phyloP scores from a whole-genome alignment of 2,888 invertebrate species.

The Villa cingulata region DNA sequence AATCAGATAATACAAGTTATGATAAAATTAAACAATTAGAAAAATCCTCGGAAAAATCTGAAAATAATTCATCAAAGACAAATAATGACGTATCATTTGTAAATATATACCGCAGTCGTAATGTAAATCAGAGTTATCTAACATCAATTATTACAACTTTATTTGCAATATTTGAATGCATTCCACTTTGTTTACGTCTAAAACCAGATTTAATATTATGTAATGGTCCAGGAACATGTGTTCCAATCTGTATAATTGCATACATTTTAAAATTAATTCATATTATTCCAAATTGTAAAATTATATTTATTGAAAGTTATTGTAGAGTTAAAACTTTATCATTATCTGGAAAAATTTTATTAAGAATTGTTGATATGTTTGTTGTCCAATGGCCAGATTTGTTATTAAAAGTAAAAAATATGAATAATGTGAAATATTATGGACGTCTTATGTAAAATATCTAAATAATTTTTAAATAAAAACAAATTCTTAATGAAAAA shows the following conservation, averaged over 20 bases:
- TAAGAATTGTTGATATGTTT: slow-evolving; percentile 69
- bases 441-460: slow-evolving; percentile 35
- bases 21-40: slow-evolving; percentile 48
- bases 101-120: slow-evolving; percentile 66
- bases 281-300: slow-evolving; percentile 48
- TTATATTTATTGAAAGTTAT: slow-evolving; percentile 89
- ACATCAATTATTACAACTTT: slow-evolving; percentile 68
- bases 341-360: slow-evolving; percentile 73
- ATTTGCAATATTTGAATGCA: slow-evolving; percentile 50
- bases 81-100: slow-evolving; percentile 17
- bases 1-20: slow-evolving; percentile 62
- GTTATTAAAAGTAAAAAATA: slow-evolving; percentile 39
- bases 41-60: slow-evolving; percentile 27
- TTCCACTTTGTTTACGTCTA: slow-evolving; percentile 53
- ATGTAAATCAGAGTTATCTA: slow-evolving; percentile 74
- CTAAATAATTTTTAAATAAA: too few species aligned
- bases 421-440: slow-evolving; percentile 57
- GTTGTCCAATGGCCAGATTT: slow-evolving; percentile 79
- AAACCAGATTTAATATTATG: slow-evolving; percentile 73
- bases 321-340: slow-evolving; percentile 86
- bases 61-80: slow-evolving; percentile 30
- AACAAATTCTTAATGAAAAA: too few species aligned
- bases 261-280: slow-evolving; percentile 58
- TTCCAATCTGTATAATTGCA: slow-evolving; percentile 74
- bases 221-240: slow-evolving; percentile 95